phyloP scores from a whole-genome alignment of 1,140 invertebrate species.

The Achatina immaculata region DNA sequence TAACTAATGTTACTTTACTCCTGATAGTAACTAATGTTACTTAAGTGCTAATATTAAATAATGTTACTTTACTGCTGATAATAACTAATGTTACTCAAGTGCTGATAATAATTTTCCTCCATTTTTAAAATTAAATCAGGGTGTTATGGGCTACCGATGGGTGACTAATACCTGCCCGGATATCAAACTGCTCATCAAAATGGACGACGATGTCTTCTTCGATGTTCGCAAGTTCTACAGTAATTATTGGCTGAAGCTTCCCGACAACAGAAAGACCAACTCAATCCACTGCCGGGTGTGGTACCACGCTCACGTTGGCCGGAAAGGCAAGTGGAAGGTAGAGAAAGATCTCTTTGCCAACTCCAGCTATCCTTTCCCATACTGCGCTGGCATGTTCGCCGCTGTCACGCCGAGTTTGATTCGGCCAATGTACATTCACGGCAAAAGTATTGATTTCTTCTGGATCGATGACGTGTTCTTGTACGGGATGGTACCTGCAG shows the following conservation, averaged over 20 bases:
- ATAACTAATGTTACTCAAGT: no score
- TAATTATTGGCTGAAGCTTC: not conserved
- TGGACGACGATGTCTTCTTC: conserved; percentile 89
- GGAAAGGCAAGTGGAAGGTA: conserved; percentile 38
- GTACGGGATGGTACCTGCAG: conserved; percentile 63
- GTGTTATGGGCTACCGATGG: conserved; percentile 87
- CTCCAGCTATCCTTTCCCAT: conserved; percentile 50
- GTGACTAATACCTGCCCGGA: conserved; percentile 77
- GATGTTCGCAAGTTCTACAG: conserved; percentile 76
- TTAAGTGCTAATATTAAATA: no score
- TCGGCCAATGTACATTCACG: conserved; percentile 60
- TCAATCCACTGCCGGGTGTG: conserved; percentile 42
- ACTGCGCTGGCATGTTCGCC: conserved; percentile 70
- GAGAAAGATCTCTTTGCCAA: conserved; percentile 33
- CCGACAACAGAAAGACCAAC: not conserved
- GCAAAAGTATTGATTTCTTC: conserved; percentile 61
- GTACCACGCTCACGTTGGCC: conserved; percentile 31
- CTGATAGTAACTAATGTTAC: no score
- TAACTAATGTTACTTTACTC: no score
- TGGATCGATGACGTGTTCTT: conserved; percentile 72
- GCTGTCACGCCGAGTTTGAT: conserved; percentile 68
- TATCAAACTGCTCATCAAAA: conserved; percentile 83
- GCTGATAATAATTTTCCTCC: no score
- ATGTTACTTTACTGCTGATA: no score
- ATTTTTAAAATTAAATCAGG: no score